Conservation (phyloP, 1,140 invertebrate genomes). For the Delia radicum region DNA sequence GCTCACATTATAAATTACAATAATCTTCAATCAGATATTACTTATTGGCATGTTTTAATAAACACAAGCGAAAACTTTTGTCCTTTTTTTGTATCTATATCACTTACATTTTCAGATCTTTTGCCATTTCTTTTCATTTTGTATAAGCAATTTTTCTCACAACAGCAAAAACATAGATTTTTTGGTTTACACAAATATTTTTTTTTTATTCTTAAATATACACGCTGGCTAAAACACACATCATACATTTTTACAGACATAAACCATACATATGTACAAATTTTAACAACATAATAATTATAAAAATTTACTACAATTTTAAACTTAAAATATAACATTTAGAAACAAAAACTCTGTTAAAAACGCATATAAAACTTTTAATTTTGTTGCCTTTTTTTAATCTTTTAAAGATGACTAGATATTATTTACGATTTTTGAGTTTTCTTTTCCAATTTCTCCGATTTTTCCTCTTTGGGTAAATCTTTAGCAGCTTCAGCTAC, state of each 20-base stretch:
- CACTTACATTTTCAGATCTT: too few relatives aligned
- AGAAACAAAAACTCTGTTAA: too few relatives aligned
- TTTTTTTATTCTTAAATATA: background rate
- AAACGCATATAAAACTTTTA: background rate
- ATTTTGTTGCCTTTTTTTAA: background rate
- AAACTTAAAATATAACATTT: background rate
- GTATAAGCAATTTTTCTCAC: background rate
- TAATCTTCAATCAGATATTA: too few relatives aligned
- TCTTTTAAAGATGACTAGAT: too few relatives aligned
- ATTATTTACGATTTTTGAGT: background rate
- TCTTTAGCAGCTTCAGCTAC: constrained; percentile 45
- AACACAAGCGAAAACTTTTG: too few relatives aligned
- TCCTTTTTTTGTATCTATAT: too few relatives aligned
- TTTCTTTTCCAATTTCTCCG: background rate
- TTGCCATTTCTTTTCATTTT: background rate
- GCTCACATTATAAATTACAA: too few relatives aligned
- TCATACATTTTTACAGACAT: background rate
- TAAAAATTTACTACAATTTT: background rate
- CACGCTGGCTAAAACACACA: background rate
- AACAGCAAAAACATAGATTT: too few relatives aligned
- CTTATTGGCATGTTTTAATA: too few relatives aligned
- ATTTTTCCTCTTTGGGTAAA: constrained; percentile 34
- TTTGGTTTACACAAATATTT: too few relatives aligned
- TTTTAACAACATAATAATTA: background rate
- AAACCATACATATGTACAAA: too few relatives aligned